Conservation (phyloP, 2,113 vertebrate species). For the Rhizomys pruinosus region DNA sequence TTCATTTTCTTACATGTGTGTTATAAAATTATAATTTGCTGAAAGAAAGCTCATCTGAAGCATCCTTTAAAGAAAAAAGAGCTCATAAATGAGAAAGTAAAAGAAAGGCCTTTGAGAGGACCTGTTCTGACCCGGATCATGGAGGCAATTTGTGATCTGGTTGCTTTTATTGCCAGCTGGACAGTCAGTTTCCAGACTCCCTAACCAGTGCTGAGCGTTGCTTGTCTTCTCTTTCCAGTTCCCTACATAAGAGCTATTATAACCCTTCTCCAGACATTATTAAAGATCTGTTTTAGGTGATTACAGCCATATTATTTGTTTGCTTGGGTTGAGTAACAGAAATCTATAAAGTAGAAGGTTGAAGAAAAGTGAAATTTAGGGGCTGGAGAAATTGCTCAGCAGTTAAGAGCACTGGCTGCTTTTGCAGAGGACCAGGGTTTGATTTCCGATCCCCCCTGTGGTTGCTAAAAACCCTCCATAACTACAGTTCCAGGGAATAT, state of each 20-base stretch:
- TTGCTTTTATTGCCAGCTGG: not conserved
- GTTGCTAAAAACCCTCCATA: no score
- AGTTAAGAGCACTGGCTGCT: no score
- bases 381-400: no score
- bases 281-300: not conserved
- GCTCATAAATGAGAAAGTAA: not conserved
- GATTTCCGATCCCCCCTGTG: no score
- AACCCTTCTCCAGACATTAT: not conserved
- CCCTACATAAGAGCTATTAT: not conserved
- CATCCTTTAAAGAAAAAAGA: not conserved
- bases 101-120: not conserved
- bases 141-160: not conserved
- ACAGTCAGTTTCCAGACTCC: rapidly evolving
- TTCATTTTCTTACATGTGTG: not conserved
- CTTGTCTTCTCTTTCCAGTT: not conserved
- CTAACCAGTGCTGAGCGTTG: rapidly evolving
- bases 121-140: not conserved
- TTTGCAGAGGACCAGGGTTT: no score
- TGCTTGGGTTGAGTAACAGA: not conserved
- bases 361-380: not conserved
- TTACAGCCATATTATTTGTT: not conserved
- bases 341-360: rapidly evolving
- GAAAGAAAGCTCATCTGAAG: slow-evolving; percentile 10
- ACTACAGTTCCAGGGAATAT: no score
- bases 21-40: not conserved